These are phyloP conservation scores for Seriola rivoliana DNA, from an alignment of 2,113 vertebrate genomes.

Conservation along the genomic window DNA sequence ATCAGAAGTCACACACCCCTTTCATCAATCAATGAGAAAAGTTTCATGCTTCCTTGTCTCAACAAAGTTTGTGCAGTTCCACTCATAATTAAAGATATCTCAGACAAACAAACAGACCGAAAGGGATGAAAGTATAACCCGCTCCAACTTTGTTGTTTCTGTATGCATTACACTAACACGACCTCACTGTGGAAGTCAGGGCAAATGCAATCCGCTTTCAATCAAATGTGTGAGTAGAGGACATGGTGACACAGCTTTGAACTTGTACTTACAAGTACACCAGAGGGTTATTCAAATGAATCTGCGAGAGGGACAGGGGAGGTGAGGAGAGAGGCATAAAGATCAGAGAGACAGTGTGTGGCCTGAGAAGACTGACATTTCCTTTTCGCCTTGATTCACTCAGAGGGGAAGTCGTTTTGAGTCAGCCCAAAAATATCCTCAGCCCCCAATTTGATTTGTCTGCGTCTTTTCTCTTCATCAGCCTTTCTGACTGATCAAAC, in stretches of 20 bases:
- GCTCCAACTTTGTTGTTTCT: not conserved
- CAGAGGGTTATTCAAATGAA: conserved; percentile 61
- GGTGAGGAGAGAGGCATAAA: conserved; percentile 3
- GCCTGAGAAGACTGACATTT: conserved; percentile 55
- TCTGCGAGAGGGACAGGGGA: not conserved
- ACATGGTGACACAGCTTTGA: conserved; percentile 50
- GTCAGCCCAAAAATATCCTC: conserved; percentile 25
- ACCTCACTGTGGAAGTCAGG: conserved; percentile 32
- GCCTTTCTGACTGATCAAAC: conserved; percentile 49
- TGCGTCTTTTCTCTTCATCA: conserved; percentile 1
- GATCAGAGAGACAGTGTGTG: conserved; percentile 54
- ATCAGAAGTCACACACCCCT: conserved; percentile 28
- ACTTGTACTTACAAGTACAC: conserved; percentile 52
- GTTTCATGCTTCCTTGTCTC: conserved; percentile 11
- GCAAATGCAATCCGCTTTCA: conserved; percentile 32
- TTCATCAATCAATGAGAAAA: conserved; percentile 33
- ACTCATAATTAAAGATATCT: not conserved
- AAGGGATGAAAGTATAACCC: not conserved
- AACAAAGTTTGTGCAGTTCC: conserved; percentile 24
- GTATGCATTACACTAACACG: not conserved
- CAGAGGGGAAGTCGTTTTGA: conserved; percentile 30
- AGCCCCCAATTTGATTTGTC: conserved; percentile 32
- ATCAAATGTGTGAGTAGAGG: conserved; percentile 36
- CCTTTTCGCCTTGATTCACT: conserved; percentile 32
- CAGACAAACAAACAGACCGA: not conserved